phyloP scores from a whole-genome alignment of 2,888 invertebrate species.

The Girardia tigrina region DNA sequence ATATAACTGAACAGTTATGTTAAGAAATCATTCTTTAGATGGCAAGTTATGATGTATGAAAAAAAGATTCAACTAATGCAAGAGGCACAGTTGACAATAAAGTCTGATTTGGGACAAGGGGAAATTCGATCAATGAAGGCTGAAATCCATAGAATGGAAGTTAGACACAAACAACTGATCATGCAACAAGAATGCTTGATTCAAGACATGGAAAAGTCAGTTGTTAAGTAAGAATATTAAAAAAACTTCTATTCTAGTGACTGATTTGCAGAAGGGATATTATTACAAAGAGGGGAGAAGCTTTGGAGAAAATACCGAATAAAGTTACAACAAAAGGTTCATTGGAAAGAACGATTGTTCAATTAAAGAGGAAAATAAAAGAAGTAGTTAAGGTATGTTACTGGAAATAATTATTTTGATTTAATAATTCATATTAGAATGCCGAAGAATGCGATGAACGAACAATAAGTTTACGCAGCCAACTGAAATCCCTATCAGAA shows the following conservation, averaged over 20 bases:
- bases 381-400: not conserved
- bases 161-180: slow-evolving; percentile 43
- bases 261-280: not conserved
- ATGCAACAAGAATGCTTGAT: slow-evolving; percentile 50
- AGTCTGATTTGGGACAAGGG: slow-evolving; percentile 49
- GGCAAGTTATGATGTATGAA: slow-evolving; percentile 51
- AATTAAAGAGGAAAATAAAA: not conserved
- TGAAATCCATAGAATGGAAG: slow-evolving; percentile 51
- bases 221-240: slow-evolving; percentile 36
- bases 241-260: not conserved
- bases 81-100: slow-evolving; percentile 49
- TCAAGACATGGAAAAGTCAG: slow-evolving; percentile 50
- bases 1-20: not conserved
- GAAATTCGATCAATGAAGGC: slow-evolving; percentile 50
- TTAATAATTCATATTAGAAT: not conserved
- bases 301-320: not conserved
- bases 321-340: slow-evolving; percentile 1
- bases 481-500: not conserved
- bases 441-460: not conserved
- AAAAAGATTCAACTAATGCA: slow-evolving; percentile 50
- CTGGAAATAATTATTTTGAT: not conserved
- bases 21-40: slow-evolving; percentile 39
- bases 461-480: not conserved
- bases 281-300: not conserved
- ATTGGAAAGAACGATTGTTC: not conserved